A percentile compares a stretch with the other conserved stretches of the same genome.
These are phyloP conservation scores for Heteromurus nitidus DNA, from an alignment of 2,888 invertebrate genomes.

Conservation along the genomic window DNA sequence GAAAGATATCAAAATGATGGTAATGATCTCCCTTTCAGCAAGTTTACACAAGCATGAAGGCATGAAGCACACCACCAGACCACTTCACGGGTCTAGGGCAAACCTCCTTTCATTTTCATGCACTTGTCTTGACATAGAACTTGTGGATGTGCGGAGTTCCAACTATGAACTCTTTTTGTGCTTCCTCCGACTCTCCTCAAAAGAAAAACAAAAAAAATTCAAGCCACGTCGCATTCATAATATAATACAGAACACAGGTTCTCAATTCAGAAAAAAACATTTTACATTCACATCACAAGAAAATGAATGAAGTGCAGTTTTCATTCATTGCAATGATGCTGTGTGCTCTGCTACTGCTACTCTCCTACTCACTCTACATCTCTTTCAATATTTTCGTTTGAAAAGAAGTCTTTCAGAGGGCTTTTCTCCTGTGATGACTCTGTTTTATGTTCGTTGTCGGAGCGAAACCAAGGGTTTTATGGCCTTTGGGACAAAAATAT, in stretches of 20 bases:
- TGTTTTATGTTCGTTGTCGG: constrained; percentile 12
- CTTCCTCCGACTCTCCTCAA: not conserved
- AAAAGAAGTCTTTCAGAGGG: constrained; percentile 26
- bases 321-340: too few species aligned
- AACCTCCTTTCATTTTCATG: not conserved
- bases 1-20: too few species aligned
- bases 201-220: not conserved
- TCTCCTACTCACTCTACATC: not conserved
- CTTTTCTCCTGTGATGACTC: constrained; percentile 6
- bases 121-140: constrained; percentile 1
- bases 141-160: not conserved
- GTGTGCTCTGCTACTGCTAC: too few species aligned
- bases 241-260: not conserved
- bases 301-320: constrained; percentile 18
- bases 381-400: not conserved
- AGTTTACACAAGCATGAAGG: too few species aligned
- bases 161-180: not conserved
- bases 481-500: constrained; percentile 39
- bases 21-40: too few species aligned
- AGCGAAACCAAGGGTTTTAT: constrained; percentile 21
- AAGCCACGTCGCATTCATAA: constrained; percentile 5
- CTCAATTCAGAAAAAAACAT: not conserved
- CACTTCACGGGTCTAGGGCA: not conserved
- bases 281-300: constrained; percentile 9
- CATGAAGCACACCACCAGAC: not conserved